Evolutionary conservation across 2,888 invertebrate species (phyloP).

Genomic region (Chrysolina oricalcia): DNA sequence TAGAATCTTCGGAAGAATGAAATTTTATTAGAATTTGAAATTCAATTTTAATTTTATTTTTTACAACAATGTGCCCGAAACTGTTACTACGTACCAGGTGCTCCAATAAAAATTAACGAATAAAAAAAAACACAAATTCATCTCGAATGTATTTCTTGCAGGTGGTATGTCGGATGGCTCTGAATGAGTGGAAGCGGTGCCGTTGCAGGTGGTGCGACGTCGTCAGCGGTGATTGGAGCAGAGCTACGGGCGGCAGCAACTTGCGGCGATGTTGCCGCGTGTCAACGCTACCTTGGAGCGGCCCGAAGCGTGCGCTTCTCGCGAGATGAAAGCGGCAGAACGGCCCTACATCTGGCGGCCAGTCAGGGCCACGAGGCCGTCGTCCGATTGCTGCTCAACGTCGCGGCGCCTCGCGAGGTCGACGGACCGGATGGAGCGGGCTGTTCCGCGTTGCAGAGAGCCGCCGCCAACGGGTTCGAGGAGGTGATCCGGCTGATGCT

Average conservation of each 20-base stretch:
- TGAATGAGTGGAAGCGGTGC: constrained; percentile 64
- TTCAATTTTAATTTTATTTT: too few species aligned
- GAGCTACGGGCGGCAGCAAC: constrained; percentile 68
- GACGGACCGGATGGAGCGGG: constrained; percentile 76
- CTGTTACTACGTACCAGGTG: too few species aligned
- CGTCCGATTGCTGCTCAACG: constrained; percentile 67
- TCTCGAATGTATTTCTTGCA: constrained; percentile 50
- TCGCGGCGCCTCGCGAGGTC: constrained; percentile 72
- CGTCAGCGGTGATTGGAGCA: constrained; percentile 57
- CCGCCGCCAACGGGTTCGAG: constrained; percentile 88
- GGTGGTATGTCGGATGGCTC: constrained; percentile 69
- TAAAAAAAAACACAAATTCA: too few species aligned
- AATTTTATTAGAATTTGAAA: too few species aligned
- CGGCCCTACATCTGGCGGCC: constrained; percentile 69
- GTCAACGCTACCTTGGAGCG: constrained; percentile 65
- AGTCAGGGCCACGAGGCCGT: constrained; percentile 68
- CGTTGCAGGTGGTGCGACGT: constrained; percentile 53
- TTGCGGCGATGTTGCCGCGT: constrained; percentile 67
- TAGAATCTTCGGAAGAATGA: too few species aligned
- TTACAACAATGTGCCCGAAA: too few species aligned
- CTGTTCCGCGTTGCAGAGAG: constrained; percentile 84
- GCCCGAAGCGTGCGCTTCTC: constrained; percentile 68
- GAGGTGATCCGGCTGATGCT: constrained; percentile 82
- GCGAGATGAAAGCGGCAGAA: constrained; percentile 68
- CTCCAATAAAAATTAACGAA: too few species aligned